Evolutionary conservation across 1,140 invertebrate genomes (phyloP).

Genomic region (Brachionus koreanus): DNA sequence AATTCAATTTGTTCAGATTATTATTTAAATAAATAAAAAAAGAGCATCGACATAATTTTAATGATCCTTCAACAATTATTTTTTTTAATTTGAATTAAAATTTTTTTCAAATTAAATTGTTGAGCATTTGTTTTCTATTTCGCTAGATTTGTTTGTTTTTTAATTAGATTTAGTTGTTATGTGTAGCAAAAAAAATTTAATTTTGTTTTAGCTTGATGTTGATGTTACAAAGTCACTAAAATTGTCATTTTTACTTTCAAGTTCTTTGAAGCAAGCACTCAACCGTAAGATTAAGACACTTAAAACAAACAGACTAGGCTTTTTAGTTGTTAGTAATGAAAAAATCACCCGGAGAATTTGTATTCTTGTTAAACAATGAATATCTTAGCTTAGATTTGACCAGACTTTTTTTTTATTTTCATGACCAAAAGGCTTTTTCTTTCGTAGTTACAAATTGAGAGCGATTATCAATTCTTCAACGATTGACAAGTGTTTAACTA

Average conservation of each 20-base stretch:
- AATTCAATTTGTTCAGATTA: neutral
- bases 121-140: neutral
- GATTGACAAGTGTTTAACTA: neutral
- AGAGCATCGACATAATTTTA: neutral
- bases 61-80: neutral
- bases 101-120: neutral
- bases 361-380: constrained; percentile 3
- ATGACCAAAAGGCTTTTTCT: constrained; percentile 1
- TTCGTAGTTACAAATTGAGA: neutral
- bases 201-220: too few relatives aligned
- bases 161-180: neutral
- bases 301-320: neutral
- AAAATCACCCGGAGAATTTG: constrained; percentile 5
- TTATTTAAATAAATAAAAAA: constrained; percentile 10
- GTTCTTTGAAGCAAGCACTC: neutral
- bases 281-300: neutral
- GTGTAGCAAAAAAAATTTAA: neutral
- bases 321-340: neutral
- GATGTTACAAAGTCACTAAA: neutral
- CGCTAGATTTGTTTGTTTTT: neutral
- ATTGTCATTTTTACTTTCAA: neutral
- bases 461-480: constrained; percentile 6
- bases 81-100: neutral
- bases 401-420: neutral
- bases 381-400: neutral